A percentile compares a stretch with the other conserved stretches of the same genome.
Evolutionary conservation across 2,888 invertebrate species (phyloP).

Genomic region (Xylota sylvarum): DNA sequence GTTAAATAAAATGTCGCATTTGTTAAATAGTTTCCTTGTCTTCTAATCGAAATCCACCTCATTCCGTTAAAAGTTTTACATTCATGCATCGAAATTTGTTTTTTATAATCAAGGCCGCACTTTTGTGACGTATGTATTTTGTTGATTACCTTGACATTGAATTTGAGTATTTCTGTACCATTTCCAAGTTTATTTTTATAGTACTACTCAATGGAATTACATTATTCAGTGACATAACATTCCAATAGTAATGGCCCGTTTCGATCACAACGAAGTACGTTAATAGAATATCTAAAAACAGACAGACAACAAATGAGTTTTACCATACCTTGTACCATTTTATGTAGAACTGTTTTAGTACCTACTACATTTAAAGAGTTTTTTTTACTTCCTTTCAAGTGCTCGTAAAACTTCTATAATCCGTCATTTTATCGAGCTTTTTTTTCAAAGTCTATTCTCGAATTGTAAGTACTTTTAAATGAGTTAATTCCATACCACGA

Average conservation of each 20-base stretch:
- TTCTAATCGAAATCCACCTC: no score
- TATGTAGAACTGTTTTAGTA: neutral
- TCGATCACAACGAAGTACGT: neutral
- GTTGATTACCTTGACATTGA: neutral
- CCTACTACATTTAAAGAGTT: neutral
- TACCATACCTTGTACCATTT: neutral
- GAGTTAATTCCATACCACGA: neutral
- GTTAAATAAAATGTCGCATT: no score
- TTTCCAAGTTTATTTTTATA: neutral
- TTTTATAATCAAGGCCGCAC: neutral
- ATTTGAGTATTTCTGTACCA: neutral
- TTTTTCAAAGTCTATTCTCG: neutral
- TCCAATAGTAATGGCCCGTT: neutral
- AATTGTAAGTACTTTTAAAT: neutral
- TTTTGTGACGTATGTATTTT: neutral
- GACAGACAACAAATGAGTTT: neutral
- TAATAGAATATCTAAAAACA: neutral
- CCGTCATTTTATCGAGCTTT: neutral
- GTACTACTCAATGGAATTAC: neutral
- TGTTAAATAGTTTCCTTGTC: no score
- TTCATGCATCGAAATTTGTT: neutral
- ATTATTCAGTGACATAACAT: neutral
- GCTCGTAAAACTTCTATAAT: slow-evolving; percentile 34
- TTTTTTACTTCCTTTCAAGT: slow-evolving; percentile 18
- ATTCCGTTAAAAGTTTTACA: neutral